Evolutionary conservation across 2,888 invertebrate species (phyloP).

Genomic region (Thyatira batis): DNA sequence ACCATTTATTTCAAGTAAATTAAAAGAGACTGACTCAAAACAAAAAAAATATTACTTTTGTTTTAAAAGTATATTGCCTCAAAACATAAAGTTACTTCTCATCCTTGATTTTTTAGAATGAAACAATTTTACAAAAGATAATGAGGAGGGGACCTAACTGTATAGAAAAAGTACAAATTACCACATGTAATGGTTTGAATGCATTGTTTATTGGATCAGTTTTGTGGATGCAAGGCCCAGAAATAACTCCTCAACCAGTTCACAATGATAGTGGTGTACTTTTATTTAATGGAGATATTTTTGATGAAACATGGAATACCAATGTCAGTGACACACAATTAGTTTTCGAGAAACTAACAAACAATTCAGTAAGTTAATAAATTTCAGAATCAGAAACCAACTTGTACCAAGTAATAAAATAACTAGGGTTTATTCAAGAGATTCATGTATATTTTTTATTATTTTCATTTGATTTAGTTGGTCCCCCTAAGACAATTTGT

Average conservation of each 20-base stretch:
- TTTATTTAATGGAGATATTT: conserved; percentile 95
- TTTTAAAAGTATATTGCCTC: no score
- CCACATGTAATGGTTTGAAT: conserved; percentile 27
- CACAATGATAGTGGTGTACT: conserved; percentile 84
- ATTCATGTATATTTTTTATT: no score
- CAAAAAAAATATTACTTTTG: conserved; percentile 11
- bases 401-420: no score
- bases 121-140: conserved; percentile 61
- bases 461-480: no score
- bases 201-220: conserved; percentile 82
- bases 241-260: conserved; percentile 86
- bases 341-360: conserved; percentile 64
- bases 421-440: no score
- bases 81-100: no score
- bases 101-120: conserved; percentile 51
- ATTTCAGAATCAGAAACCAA: no score
- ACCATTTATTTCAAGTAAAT: no score
- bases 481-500: no score
- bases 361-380: conserved; percentile 27
- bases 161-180: conserved; percentile 38
- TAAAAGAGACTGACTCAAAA: no score
- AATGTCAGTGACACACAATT: conserved; percentile 78
- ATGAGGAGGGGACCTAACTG: conserved; percentile 83
- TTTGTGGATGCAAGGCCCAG: conserved; percentile 92
- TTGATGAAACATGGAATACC: conserved; percentile 70